phyloP scores from a whole-genome alignment of 2,113 vertebrate species.

The Mormyrus iriodes region DNA sequence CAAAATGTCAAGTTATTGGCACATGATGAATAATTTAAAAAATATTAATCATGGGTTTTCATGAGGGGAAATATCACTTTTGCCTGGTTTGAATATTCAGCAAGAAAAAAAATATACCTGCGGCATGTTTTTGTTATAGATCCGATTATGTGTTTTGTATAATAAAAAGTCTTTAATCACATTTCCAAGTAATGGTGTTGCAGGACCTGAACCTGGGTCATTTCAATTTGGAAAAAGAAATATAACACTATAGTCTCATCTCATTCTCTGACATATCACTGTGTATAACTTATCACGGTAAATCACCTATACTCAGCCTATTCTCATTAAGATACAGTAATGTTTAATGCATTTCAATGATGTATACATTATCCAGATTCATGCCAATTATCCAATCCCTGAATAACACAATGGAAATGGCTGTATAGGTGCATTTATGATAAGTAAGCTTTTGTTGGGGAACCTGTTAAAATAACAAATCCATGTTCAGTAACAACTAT shows the following conservation, averaged over 20 bases:
- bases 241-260: not conserved
- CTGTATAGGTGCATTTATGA: not conserved
- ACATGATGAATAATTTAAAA: not conserved
- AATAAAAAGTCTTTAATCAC: not conserved
- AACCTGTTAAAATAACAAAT: no score
- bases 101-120: not conserved
- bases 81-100: not conserved
- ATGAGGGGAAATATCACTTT: not conserved
- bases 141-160: not conserved
- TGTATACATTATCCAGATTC: not conserved
- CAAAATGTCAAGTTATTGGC: slow-evolving; percentile 7
- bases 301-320: not conserved
- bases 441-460: not conserved
- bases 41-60: not conserved
- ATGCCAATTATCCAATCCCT: not conserved
- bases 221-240: slow-evolving; percentile 1
- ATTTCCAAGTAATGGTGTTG: not conserved
- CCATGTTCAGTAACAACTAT: not conserved
- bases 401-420: not conserved
- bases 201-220: not conserved
- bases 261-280: not conserved
- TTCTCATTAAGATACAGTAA: not conserved
- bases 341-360: not conserved
- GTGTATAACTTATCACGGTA: not conserved
- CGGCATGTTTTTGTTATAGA: not conserved